phyloP scores from a whole-genome alignment of 2,113 vertebrate species.

The Neotragus pygmaeus region DNA sequence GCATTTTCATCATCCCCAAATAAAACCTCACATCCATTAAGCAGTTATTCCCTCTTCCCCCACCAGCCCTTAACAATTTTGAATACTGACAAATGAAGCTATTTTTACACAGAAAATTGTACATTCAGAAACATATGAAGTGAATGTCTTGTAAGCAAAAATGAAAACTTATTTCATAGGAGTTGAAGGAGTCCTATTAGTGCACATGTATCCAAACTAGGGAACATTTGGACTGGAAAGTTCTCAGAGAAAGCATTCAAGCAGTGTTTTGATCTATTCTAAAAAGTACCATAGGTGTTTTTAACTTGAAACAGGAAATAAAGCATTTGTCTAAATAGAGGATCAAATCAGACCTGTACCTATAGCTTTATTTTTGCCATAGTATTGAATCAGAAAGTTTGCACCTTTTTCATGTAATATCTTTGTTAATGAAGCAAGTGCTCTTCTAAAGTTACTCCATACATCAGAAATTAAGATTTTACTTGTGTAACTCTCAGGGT shows the following conservation, averaged over 20 bases:
- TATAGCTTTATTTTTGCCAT: background rate
- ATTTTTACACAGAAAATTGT: background rate
- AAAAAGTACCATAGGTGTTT: background rate
- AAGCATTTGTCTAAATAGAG: background rate
- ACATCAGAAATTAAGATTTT: background rate
- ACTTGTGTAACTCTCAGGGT: background rate
- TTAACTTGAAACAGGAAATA: constrained; percentile 14
- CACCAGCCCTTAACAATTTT: background rate
- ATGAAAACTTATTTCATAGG: background rate
- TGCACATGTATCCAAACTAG: background rate
- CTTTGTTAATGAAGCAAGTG: background rate
- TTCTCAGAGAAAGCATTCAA: background rate
- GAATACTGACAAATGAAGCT: background rate
- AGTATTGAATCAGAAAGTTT: background rate
- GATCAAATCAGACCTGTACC: background rate
- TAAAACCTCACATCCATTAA: background rate
- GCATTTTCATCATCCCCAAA: background rate
- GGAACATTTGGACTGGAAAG: background rate
- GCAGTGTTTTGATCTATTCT: background rate
- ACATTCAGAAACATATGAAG: background rate
- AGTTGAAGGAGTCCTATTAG: background rate
- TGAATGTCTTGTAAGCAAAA: background rate
- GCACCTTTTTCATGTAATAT: background rate
- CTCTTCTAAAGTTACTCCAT: background rate
- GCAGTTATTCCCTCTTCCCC: background rate